Conservation (phyloP, 2,888 invertebrate genomes). For the Yponomeuta sedellus region DNA sequence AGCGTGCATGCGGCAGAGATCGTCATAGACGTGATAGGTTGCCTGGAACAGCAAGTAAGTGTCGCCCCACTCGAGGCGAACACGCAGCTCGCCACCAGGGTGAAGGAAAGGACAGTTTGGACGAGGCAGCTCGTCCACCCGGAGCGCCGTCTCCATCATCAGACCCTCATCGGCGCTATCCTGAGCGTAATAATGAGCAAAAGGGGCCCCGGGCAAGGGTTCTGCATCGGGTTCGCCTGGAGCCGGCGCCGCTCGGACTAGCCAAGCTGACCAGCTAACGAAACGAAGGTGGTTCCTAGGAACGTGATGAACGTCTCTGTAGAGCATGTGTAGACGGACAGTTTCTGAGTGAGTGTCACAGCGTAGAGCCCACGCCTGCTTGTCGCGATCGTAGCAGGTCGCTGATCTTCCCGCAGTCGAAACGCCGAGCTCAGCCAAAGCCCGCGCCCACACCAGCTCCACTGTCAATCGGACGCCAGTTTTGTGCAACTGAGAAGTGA, state of each 20-base stretch:
- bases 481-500: slow-evolving; percentile 76
- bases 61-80: slow-evolving; percentile 89
- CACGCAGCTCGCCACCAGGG: slow-evolving; percentile 82
- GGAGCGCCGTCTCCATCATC: slow-evolving; percentile 86
- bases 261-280: slow-evolving; percentile 84
- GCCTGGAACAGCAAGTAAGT: slow-evolving; percentile 87
- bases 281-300: slow-evolving; percentile 84
- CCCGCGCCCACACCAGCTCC: slow-evolving; percentile 84
- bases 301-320: slow-evolving; percentile 85
- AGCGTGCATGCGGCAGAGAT: slow-evolving; percentile 86
- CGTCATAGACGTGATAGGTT: slow-evolving; percentile 89
- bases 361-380: slow-evolving; percentile 86
- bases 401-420: slow-evolving; percentile 76
- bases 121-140: slow-evolving; percentile 82
- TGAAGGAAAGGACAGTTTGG: slow-evolving; percentile 82
- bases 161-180: slow-evolving; percentile 87
- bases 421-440: slow-evolving; percentile 71
- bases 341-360: slow-evolving; percentile 86
- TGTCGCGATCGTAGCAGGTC: slow-evolving; percentile 87
- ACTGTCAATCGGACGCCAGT: slow-evolving; percentile 80
- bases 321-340: slow-evolving; percentile 83
- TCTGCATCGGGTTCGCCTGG: slow-evolving; percentile 80
- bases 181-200: slow-evolving; percentile 87
- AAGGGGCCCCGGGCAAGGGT: slow-evolving; percentile 83
- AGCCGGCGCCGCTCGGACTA: slow-evolving; percentile 69